Evolutionary conservation across 2,113 vertebrate species (phyloP), one percentile per base, ranked within the genome.

Genomic region (Phyllostomus hastatus): DNA sequence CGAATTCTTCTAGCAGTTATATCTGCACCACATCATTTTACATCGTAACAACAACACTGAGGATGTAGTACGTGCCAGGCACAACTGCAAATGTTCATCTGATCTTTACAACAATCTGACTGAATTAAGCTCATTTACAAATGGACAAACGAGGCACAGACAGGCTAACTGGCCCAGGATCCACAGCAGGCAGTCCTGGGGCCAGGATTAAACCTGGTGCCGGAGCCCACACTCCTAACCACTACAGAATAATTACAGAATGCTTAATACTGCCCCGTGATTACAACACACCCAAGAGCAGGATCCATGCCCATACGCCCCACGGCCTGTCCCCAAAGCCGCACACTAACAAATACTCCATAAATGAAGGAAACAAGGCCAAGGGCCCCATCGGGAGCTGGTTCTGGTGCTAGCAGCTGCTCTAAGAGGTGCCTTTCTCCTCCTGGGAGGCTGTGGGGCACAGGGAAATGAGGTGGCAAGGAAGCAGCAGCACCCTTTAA

Each of bases 81-180:
- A 61, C 43, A 31, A 82, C 17, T 28, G 57, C 10, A 70, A 84
- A 14, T 7, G 12, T n/a, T 76, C 66, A 48, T 41, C 20, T 50
- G 38, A 66, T 80, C 59, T 69, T 90, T 57, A 38, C 43, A 72
- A 92, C 24, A 35, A 59, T 26, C n/a, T 17, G 20, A 94, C 64
- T 8, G 16, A 69, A 76, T 67, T 52, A 61, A 54, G 41, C 59
- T 67, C 81, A 59, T 59, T 94, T 41, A 72, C n/a, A 86, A 82
- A 88, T 1, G 22, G 86, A 85, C 78, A 84, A 67, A 94, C n/a
- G 67, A 91, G 81, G 72, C 52, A 75, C 20, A 57, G 35, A 75
- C 7, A 46, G 66, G 26, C 54, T 70, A 88, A 35, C 14, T 22
- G 79, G 66, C 70, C 79, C 41, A 70, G 57, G 41, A 64, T 67